Conservation (phyloP, 2,797 vertebrate species). For the Falco cherrug region DNA sequence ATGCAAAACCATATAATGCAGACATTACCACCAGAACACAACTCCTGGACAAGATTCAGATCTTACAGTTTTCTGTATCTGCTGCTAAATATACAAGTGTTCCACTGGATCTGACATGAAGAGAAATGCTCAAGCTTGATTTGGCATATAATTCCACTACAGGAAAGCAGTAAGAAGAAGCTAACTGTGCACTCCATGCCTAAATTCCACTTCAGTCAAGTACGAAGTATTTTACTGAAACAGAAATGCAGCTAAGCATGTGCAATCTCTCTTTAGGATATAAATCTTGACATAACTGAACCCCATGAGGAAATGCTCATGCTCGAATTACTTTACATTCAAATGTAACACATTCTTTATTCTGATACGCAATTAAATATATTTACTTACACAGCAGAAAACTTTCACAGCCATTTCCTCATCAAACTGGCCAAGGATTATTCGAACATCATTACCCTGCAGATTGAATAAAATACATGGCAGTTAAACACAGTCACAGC, state of each 20-base stretch:
- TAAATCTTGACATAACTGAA: not conserved
- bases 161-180: not conserved
- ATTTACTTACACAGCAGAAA: conserved; percentile 96
- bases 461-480: conserved; percentile 14
- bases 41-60: not conserved
- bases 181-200: not conserved
- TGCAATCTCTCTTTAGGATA: not conserved
- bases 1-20: not conserved
- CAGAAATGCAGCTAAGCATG: not conserved
- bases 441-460: conserved; percentile 96
- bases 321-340: not conserved
- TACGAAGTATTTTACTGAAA: not conserved
- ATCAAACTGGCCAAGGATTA: conserved; percentile 99
- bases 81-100: not conserved
- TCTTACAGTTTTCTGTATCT: not conserved
- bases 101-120: not conserved
- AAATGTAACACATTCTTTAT: not conserved
- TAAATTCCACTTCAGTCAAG: not conserved
- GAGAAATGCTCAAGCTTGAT: not conserved
- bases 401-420: conserved; percentile 97
- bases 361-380: not conserved
- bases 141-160: not conserved
- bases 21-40: not conserved
- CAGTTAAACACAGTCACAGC: not conserved
- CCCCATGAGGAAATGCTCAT: not conserved